Base-by-base conservation (phyloP, 2,797 vertebrate genomes). In the Brachyalestes nurse region DNA sequence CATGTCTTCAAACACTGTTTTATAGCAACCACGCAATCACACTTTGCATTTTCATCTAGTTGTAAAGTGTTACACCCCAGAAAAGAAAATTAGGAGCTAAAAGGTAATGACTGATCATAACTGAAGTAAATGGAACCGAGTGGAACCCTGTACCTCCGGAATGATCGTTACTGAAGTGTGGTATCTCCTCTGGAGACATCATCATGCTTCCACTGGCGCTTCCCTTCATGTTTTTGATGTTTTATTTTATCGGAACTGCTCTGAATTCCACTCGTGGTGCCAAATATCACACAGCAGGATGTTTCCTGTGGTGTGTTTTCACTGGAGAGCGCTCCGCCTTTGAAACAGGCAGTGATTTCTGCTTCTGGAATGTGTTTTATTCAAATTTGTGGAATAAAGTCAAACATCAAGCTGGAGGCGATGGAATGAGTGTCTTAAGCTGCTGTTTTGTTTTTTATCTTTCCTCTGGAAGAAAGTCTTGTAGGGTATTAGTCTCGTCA, bases 311-410 rank as follows among this genome's bases (percentile, higher is more conserved):
- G 25, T 17, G 61, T 4, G 28, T 34, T 64, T 64, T 28, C 61
- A 34, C 61, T 38, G 61, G 61, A 64, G 61, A 64, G 61, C 6
- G 14, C 25, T 25, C 1, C 14, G 13, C 1, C 61, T 64, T 64
- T 64, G 61, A 64, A 64, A 64, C 61, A 34, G 12, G 61, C 61
- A 34, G 61, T 34, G 25, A 64, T 64, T 64, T 34, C 61, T 16
- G 13, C 61, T 64, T 64, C 61, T 64, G 34, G 74, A 49, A 75
- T 25, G 6, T 69, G 55, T 19, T 38, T 38, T 25, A 51, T 62
- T 12, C 55, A 66, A 47, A 40, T 82, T 76, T 69, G 13, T 34
- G 6, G 21, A 42, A 40, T 64, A 75, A 75, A 81, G 61, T 61
- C 58, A 61, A 61, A 61, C 58, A 61, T 25, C 58, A 25, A 8